Evolutionary conservation across 2,113 vertebrate species (phyloP), one percentile per base, ranked within the genome.

Genomic region (Myrmecophaga tridactyla): DNA sequence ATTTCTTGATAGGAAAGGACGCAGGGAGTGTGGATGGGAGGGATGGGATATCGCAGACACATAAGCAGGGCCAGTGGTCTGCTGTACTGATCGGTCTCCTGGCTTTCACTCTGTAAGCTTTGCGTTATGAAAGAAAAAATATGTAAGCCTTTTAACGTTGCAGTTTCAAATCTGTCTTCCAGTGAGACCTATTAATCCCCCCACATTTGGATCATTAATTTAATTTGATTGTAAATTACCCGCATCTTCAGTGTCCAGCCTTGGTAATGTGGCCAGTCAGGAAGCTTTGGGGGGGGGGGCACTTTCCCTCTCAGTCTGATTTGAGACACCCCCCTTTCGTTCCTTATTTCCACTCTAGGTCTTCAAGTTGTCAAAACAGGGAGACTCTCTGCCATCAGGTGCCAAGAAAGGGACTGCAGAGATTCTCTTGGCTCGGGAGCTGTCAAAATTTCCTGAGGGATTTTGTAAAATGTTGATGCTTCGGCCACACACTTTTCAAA

Each of bases 21-120:
- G 27, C 7, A 2, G 11, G 51, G 8, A 46, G 12, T 18, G 29
- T 6, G 1, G 11, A 53, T 31, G 1, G 53, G 46, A 6, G 10
- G 31, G 41, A 4, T 0, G 2, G 78, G 60, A 15, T 29, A 27
- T 7, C 65, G 29, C 83, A 48, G 0, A 23, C 85, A 95, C 36
- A 4, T 21, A 86, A 69, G 60, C 46, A 65, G 82, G 29, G 25
- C 90, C 63, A 81, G 62, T 46, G 46, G 92, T 72, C 89, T 95
- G 78, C 96, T 88, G 82, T 96, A 92, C 91, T 96, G 94, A 95
- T 89, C 62, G 90, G 96, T 89, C 51, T 90, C 78, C 39, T 21
- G 10, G 93, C 36, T 41, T 63, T 53, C 12, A 20, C 63, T 63
- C 27, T 34, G 46, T 13, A 11, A 31, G 23, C 31, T 67, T 46